Conservation (phyloP, 2,113 vertebrate species). For the Clupea harengus region DNA sequence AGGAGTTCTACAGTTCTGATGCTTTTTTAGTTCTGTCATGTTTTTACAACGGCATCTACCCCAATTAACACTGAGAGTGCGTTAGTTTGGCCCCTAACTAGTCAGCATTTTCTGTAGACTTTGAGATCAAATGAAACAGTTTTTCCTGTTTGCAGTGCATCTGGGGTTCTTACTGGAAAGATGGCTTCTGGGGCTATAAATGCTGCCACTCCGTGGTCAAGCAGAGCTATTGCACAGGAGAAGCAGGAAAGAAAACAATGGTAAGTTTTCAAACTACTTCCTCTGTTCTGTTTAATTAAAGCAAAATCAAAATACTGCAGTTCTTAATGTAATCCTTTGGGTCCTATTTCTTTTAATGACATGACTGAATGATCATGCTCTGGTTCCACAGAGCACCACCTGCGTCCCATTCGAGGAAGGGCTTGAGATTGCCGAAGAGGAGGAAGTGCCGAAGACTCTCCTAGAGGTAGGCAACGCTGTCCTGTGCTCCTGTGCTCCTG, state of each 20-base stretch:
- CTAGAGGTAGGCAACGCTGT: conserved; percentile 74
- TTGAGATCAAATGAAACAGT: neutral
- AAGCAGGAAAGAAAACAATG: conserved; percentile 77
- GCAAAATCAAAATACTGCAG: neutral
- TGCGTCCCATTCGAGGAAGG: conserved; percentile 74
- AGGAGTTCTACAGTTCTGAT: neutral
- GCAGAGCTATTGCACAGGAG: conserved; percentile 94
- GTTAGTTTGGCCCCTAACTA: neutral
- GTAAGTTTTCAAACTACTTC: conserved; percentile 68
- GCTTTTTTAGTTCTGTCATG: neutral
- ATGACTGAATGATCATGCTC: neutral
- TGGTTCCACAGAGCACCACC: conserved; percentile 50
- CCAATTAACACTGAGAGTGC: neutral
- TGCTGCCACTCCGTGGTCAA: conserved; percentile 97
- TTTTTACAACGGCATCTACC: neutral
- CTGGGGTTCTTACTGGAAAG: conserved; percentile 96
- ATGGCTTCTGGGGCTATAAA: conserved; percentile 93
- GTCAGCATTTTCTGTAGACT: neutral
- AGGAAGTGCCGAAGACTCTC: conserved; percentile 80
- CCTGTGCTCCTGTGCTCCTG: neutral
- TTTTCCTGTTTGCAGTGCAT: conserved; percentile 77
- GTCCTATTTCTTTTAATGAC: neutral
- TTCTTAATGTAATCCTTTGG: neutral
- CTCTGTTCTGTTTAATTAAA: neutral
- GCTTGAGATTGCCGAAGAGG: conserved; percentile 59